Evolutionary conservation across 2,113 vertebrate species (phyloP).

Genomic region (Acrocephalus arundinaceus): DNA sequence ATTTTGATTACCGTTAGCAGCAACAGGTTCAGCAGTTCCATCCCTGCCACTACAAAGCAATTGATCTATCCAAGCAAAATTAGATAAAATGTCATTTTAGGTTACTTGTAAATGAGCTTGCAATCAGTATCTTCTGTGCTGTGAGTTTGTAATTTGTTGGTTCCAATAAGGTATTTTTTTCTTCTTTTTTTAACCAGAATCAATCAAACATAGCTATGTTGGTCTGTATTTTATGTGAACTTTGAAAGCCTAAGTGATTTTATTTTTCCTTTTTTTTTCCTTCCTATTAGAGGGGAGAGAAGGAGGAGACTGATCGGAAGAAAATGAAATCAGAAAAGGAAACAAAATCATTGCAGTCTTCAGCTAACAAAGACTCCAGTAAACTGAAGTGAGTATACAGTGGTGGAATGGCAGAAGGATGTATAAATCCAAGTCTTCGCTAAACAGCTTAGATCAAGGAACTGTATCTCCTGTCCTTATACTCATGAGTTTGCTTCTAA

Average conservation of each 20-base stretch:
- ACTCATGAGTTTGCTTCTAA: neutral
- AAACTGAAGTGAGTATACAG: slow-evolving; percentile 77
- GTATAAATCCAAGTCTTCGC: neutral
- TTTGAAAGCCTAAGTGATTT: neutral
- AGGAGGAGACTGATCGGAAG: slow-evolving; percentile 71
- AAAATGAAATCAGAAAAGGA: slow-evolving; percentile 75
- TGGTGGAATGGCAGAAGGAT: neutral
- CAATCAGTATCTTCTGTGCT: neutral
- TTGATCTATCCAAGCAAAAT: neutral
- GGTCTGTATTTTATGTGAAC: neutral
- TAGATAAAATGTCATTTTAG: neutral
- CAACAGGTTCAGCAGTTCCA: neutral
- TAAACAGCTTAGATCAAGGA: neutral
- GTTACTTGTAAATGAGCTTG: neutral
- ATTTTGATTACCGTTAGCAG: neutral
- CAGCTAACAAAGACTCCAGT: slow-evolving; percentile 45
- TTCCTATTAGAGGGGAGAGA: slow-evolving; percentile 61
- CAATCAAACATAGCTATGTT: neutral
- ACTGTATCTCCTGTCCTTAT: neutral
- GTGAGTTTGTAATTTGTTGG: neutral
- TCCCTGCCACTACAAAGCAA: neutral
- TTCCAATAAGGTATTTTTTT: neutral
- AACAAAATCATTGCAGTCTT: slow-evolving; percentile 36
- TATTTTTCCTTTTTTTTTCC: neutral
- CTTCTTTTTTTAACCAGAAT: neutral